Evolutionary conservation across 2,888 invertebrate species (phyloP), one percentile per base, ranked within the genome.

Genomic region (Tenthredo notha): DNA sequence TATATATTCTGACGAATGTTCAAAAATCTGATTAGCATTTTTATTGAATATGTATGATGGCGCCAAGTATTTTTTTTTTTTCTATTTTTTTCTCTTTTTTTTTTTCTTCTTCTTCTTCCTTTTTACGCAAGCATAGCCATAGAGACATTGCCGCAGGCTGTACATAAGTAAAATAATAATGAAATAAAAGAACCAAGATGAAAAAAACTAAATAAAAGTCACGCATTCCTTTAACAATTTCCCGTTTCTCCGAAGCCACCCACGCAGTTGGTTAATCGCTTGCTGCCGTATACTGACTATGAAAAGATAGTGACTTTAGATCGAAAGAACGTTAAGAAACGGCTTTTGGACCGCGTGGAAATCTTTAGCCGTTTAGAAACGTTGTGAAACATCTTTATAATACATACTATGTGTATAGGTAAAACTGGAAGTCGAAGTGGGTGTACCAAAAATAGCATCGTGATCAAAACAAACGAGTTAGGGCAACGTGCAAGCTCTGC

Each of bases 21-120:
- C 40, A 29, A 77, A 77, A 80, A 61, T 40, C 58, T 58, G n/a
- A 80, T 80, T 80, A 80, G 6, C 80, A 80, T 80, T 80, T 77
- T 80, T 61, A 80, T 80, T 80, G 58, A 80, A 80, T 80, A 80
- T 80, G 80, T 80, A 80, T 80, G 80, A 80, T 61, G 58, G 80
- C 80, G 80, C 80, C 80, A 80, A 80, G 80, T 80, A 40, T 80
- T 61, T 61, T 54, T 18, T 70, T 7, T 70, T 37, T 7, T 37
- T n/a, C 4, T 5, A 7, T 70, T 37, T 6, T 9, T 70, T 18
- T 0, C 1, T n/a, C 6, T 37, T 15, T 70, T 61, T 78, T 61
- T 7, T 37, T 7, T n/a, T 9, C 18, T 15, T 18, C 37, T 70
- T 33, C 2, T 37, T 18, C 2, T 12, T 18, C 1, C 7, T 33